Evolutionary conservation across 1,140 invertebrate genomes (phyloP).

Genomic region (Aphis craccivora): DNA sequence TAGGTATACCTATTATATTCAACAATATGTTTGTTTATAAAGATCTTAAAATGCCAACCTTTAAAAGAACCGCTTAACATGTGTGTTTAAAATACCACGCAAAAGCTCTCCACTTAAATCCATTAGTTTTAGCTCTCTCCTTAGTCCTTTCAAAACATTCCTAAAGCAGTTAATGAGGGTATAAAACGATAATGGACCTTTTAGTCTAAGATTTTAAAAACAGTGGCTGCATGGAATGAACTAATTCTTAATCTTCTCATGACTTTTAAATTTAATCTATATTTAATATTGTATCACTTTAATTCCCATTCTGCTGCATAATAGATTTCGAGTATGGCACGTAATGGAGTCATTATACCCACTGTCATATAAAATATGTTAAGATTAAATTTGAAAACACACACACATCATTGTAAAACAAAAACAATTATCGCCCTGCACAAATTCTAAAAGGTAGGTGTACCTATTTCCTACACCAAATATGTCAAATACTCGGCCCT

Average conservation of each 20-base stretch:
- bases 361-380: too few relatives aligned
- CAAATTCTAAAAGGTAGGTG: too few relatives aligned
- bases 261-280: background rate
- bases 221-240: background rate
- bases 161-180: background rate
- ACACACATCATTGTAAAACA: too few relatives aligned
- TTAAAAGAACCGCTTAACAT: background rate
- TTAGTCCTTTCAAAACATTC: background rate
- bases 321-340: background rate
- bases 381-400: too few relatives aligned
- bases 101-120: background rate
- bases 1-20: background rate
- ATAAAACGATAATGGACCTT: background rate
- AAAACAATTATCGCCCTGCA: too few relatives aligned
- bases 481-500: too few relatives aligned
- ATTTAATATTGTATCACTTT: background rate
- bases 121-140: background rate
- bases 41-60: background rate
- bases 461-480: too few relatives aligned
- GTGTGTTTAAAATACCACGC: background rate
- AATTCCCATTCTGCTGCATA: background rate
- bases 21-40: background rate
- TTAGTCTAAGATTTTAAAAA: background rate
- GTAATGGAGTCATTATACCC: too few relatives aligned
- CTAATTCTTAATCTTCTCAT: background rate